Evolutionary conservation across 2,888 invertebrate genomes (phyloP), one percentile per base, ranked within the genome.

Genomic region (Nezara viridula): DNA sequence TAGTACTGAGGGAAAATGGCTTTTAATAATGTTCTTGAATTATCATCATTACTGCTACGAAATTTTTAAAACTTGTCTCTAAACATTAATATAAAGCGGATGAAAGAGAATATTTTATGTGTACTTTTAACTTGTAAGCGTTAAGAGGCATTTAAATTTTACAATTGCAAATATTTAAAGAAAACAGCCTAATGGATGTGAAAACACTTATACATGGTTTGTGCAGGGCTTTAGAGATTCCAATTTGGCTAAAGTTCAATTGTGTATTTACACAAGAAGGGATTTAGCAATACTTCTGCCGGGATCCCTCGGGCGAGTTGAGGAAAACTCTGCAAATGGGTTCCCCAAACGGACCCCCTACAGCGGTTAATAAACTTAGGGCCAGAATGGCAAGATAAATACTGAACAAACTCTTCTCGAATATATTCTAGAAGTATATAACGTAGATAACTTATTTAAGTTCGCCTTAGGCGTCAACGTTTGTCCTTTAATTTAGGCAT

Each of bases 191-290:
- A 37, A 73, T 32, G 32, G 37, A 37, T 19, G 32, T 73, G 66
- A 73, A 73, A 73, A 37, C 66, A 37, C 32, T 73, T 73, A 73
- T 37, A 37, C 66, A 73, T 73, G 32, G 19, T 73, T 73, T 37
- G 60, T 19, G 19, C 5, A 9, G 24, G 66, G 32, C 19, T 37
- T 73, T 73, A 37, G 32, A 73, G 32, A 73, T 73, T 73, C 66
- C 32, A 19, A 73, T 73, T 73, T 2, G 66, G 66, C 37, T 19
- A 21, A 37, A 37, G 66, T 73, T 73, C 10, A 37, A 73, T 73
- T 73, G 32, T 37, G 14, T 73, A 37, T 32, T 73, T 73, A 73
- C 66, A 73, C 19, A 37, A 32, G 66, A 21, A 73, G 66, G 27
- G 66, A 73, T 73, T 73, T 73, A 37, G 19, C 32, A 37, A 73